Percentiles rank a stretch among this genome's conserved stretches.
These are phyloP conservation scores for Epinephelus fuscoguttatus DNA, from an alignment of 2,113 vertebrate genomes.

Conservation along the genomic window DNA sequence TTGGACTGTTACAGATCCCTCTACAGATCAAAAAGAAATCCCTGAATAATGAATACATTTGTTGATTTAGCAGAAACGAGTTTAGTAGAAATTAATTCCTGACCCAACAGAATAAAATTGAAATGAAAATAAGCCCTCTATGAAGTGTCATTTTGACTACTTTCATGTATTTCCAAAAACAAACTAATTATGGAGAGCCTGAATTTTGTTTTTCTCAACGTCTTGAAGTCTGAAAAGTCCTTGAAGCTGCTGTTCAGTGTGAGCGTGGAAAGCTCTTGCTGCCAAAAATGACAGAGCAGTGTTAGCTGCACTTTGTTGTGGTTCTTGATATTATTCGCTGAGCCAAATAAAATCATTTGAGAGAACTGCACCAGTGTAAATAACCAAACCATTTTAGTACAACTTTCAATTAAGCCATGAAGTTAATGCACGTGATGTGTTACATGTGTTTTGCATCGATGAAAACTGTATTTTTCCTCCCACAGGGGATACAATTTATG, in stretches of 20 bases:
- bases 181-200: constrained; percentile 2
- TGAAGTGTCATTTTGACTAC: constrained; percentile 27
- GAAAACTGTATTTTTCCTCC: constrained; percentile 14
- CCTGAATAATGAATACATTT: constrained; percentile 5
- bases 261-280: background rate
- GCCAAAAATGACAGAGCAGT: background rate
- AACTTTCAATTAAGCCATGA: background rate
- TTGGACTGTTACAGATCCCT: background rate
- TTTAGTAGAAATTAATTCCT: constrained; percentile 25
- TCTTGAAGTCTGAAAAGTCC: constrained; percentile 24
- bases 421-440: background rate
- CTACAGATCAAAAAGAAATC: constrained; percentile 24
- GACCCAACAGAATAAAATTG: constrained; percentile 4
- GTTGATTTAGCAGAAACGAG: constrained; percentile 28
- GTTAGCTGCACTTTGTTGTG: background rate
- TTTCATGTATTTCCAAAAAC: constrained; percentile 29
- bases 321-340: background rate
- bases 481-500: constrained; percentile 92
- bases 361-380: constrained; percentile 1
- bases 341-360: background rate
- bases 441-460: constrained; percentile 3
- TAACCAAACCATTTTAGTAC: background rate
- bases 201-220: constrained; percentile 15
- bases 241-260: constrained; percentile 15
- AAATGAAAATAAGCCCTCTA: constrained; percentile 1